phyloP scores from a whole-genome alignment of 2,888 invertebrate genomes.

The Tipula lateralis region DNA sequence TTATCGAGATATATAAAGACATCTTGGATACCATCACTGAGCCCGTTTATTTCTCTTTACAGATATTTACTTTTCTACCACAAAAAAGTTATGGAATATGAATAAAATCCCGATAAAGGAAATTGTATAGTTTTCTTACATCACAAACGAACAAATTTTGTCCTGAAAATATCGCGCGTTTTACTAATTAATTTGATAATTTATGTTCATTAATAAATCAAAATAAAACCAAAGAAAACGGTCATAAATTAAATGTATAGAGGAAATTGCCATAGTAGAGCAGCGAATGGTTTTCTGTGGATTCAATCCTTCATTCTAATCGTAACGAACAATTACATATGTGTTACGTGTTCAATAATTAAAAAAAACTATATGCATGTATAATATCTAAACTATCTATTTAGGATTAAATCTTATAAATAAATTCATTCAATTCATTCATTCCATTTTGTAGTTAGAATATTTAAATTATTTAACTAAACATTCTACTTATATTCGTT shows the following conservation, averaged over 20 bases:
- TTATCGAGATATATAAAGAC: not conserved
- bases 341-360: conserved; percentile 6
- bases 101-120: conserved; percentile 42
- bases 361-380: not conserved
- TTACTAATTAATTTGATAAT: not conserved
- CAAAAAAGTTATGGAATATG: conserved; percentile 89
- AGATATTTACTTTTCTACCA: conserved; percentile 95
- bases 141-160: not conserved
- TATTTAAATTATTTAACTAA: not conserved
- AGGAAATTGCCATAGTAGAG: not conserved
- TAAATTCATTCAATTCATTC: conserved; percentile 2
- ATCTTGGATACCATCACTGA: not conserved
- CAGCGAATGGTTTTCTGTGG: not conserved
- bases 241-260: not conserved
- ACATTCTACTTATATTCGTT: not conserved
- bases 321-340: not conserved
- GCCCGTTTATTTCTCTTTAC: conserved; percentile 46
- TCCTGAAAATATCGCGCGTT: not conserved
- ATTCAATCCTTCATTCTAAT: not conserved
- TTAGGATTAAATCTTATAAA: not conserved
- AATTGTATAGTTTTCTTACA: not conserved
- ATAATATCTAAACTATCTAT: not conserved
- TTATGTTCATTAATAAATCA: conserved; percentile 9
- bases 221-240: not conserved
- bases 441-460: conserved; percentile 24